A percentile compares a stretch with the other conserved stretches of the same genome.
Evolutionary conservation across 2,888 invertebrate species (phyloP).

Genomic region (Halictus ligatus): DNA sequence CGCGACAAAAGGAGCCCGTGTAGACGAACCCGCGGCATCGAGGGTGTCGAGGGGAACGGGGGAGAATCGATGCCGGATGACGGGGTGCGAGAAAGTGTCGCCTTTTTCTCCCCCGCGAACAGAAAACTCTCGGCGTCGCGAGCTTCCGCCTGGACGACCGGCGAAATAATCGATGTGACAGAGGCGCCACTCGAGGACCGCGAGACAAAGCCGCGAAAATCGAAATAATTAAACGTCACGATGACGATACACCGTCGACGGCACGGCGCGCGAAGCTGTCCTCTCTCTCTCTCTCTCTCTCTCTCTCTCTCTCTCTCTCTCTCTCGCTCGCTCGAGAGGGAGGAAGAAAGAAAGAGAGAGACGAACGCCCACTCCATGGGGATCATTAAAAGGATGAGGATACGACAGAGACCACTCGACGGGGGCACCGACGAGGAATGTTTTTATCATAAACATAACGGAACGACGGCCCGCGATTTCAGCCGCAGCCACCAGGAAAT

Average conservation of each 20-base stretch:
- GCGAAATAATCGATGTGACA: conserved; percentile 42
- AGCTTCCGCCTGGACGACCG: conserved; percentile 29
- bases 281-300: no score
- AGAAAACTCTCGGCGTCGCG: conserved; percentile 14
- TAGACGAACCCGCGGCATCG: background rate
- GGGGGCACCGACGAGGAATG: conserved; percentile 36
- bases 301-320: no score
- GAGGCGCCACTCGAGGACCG: conserved; percentile 13
- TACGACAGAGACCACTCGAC: conserved; percentile 52
- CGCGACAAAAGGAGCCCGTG: background rate
- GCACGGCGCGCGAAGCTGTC: background rate
- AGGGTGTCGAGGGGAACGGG: background rate
- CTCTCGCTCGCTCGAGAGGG: no score
- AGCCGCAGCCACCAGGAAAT: background rate
- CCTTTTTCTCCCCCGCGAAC: background rate
- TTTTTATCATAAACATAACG: conserved; percentile 43
- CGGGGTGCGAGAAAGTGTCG: background rate
- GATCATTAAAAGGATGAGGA: conserved; percentile 56
- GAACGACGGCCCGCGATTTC: background rate
- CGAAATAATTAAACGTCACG: conserved; percentile 59
- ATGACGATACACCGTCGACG: conserved; percentile 44
- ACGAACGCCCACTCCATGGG: conserved; percentile 33
- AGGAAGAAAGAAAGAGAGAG: conserved; percentile 55
- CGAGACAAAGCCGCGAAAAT: conserved; percentile 45
- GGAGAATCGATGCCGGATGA: background rate